These are phyloP conservation scores for Yasuhikotakia modesta DNA, from an alignment of 2,797 vertebrate species.

Conservation along the genomic window DNA sequence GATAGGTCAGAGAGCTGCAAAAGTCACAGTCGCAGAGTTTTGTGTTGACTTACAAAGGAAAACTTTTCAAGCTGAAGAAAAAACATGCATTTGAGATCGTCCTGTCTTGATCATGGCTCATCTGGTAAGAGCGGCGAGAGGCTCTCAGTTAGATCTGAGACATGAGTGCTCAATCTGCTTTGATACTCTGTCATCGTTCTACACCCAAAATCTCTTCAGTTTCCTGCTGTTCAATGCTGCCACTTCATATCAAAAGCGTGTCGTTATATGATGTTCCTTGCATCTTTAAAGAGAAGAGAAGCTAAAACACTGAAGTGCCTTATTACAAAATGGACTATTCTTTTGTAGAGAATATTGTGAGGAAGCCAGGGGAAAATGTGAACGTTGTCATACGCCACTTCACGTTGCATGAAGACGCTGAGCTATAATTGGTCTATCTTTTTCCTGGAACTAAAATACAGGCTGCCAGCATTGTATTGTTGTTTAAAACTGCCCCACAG, in stretches of 20 bases:
- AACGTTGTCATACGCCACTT: neutral
- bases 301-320: constrained; percentile 41
- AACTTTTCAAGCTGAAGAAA: constrained; percentile 12
- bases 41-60: neutral
- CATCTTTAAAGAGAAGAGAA: constrained; percentile 35
- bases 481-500: neutral
- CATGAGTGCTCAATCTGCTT: constrained; percentile 55
- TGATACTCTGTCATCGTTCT: constrained; percentile 45
- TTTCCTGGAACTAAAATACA: constrained; percentile 1
- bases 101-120: constrained; percentile 38
- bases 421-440: neutral
- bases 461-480: neutral
- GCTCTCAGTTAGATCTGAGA: constrained; percentile 49
- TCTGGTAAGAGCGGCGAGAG: constrained; percentile 33
- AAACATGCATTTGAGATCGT: constrained; percentile 3
- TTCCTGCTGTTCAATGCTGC: constrained; percentile 52
- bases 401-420: neutral
- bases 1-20: constrained; percentile 16
- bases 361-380: neutral
- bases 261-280: constrained; percentile 41
- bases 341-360: constrained; percentile 28
- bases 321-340: constrained; percentile 19
- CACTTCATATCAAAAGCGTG: constrained; percentile 52
- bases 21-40: constrained; percentile 30
- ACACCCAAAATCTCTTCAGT: constrained; percentile 36